Evolutionary conservation across 2,888 invertebrate genomes (phyloP).

Genomic region (Meteorus colon): DNA sequence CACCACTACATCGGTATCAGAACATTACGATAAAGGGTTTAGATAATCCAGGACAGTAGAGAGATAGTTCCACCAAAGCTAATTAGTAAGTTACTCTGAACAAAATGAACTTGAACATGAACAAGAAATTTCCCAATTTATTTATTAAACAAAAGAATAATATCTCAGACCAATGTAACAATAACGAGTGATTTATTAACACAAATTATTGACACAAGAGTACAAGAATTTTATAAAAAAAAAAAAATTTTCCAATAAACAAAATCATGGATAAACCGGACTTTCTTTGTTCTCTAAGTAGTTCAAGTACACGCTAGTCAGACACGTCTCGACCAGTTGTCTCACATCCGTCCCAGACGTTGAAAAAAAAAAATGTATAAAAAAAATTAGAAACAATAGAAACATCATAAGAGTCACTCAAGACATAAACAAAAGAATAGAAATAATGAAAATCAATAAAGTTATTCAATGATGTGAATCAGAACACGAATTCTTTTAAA

Average conservation of each 20-base stretch:
- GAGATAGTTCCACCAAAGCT: not conserved
- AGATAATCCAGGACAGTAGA: conserved; percentile 14
- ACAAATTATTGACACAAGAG: not conserved
- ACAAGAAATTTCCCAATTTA: not conserved
- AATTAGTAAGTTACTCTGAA: not conserved
- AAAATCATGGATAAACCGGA: not conserved
- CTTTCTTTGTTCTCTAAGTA: conserved; percentile 11
- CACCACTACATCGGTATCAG: conserved; percentile 21
- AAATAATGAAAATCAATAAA: not conserved
- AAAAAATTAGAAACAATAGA: not conserved
- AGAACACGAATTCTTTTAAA: not conserved
- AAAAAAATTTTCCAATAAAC: not conserved
- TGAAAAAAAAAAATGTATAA: not conserved
- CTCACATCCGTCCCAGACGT: not conserved
- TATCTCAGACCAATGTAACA: not conserved
- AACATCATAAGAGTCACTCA: not conserved
- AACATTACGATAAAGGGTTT: conserved; percentile 24
- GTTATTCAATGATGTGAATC: not conserved
- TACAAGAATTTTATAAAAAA: not conserved
- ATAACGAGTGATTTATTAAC: not conserved
- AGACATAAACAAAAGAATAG: not conserved
- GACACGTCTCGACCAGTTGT: not conserved
- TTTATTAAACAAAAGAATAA: not conserved
- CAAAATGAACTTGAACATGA: not conserved
- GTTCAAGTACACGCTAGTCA: conserved; percentile 4